These are phyloP conservation scores for Diuraphis noxia DNA, from an alignment of 1,140 invertebrate genomes.

Conservation along the genomic window DNA sequence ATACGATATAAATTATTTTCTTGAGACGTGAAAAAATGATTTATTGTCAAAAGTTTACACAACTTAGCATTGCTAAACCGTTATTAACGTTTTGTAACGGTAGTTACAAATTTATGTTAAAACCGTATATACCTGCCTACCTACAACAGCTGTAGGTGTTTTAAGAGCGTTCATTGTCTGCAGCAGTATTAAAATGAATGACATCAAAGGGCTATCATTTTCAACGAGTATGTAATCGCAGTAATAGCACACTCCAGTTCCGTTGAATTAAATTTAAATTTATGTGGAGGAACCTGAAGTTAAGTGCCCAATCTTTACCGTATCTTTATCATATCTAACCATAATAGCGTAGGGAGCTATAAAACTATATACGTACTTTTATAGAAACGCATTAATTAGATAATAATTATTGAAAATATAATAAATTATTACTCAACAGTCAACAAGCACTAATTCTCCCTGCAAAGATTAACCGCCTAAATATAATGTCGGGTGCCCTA, in stretches of 20 bases:
- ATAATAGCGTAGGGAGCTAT: not conserved
- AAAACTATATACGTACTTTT: not conserved
- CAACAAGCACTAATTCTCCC: not conserved
- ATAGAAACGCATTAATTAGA: not conserved
- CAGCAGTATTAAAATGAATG: not conserved
- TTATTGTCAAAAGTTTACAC: not conserved
- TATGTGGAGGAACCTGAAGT: not conserved
- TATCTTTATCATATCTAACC: not conserved
- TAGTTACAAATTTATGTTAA: conserved; percentile 20
- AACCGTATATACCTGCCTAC: not conserved
- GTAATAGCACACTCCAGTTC: not conserved
- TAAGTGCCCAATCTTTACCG: not conserved
- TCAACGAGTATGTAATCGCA: not conserved
- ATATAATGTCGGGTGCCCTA: too few species aligned
- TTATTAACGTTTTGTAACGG: not conserved
- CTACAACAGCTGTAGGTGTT: not conserved
- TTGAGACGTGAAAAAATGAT: not conserved
- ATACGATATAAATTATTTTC: not conserved
- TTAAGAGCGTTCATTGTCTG: not conserved
- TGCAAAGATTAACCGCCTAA: too few species aligned
- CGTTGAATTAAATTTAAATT: conserved; percentile 5
- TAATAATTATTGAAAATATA: not conserved
- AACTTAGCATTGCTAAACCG: not conserved
- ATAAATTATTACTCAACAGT: not conserved
- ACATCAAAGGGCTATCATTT: not conserved